Evolutionary conservation across 2,113 vertebrate genomes (phyloP), one percentile per base, ranked within the genome.

Genomic region (Dipodomys merriami): DNA sequence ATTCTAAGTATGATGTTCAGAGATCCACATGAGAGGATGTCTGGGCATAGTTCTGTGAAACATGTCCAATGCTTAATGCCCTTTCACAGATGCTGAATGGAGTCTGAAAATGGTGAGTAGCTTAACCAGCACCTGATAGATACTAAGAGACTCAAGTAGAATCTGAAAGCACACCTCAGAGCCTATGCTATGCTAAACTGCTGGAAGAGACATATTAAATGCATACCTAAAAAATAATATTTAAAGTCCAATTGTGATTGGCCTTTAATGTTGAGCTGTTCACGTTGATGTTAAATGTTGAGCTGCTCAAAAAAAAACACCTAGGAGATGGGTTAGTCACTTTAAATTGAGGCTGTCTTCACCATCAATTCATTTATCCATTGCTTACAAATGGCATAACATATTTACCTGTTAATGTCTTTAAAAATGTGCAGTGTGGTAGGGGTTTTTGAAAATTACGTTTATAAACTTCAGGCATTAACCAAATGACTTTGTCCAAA

Each of bases 81-180:
- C 57, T 65, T 89, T 64, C 20, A 80, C 4, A 92, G 60, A 19
- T 33, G n/a, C 19, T 11, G 6, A 71, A 64, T n/a, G 62, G 77
- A 94, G 10, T 30, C 60, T 13, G 69, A 29, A 71, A 67, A 71
- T 44, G 72, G 22, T 35, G 53, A 71, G 46, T 46, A 19, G 80
- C 35, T 35, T n/a, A 39, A 67, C 39, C 5, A 6, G 60, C 5
- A n/a, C n/a, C 20, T 39, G 16, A 35, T 3, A 64, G 53, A 29
- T n/a, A 23, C 29, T 57, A 69, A 82, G 23, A 4, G 33, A 80
- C 49, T 69, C 30, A 91, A 74, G 46, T 68, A 25, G 73, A 33
- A 39, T 49, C 7, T 67, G 88, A 93, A 85, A 33, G 22, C 64
- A 94, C 29, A 57, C 46, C 57, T 82, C 78, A 29, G 57, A 49